These are phyloP conservation scores for Butorides virescens DNA, from an alignment of 2,113 vertebrate genomes.

Conservation along the genomic window DNA sequence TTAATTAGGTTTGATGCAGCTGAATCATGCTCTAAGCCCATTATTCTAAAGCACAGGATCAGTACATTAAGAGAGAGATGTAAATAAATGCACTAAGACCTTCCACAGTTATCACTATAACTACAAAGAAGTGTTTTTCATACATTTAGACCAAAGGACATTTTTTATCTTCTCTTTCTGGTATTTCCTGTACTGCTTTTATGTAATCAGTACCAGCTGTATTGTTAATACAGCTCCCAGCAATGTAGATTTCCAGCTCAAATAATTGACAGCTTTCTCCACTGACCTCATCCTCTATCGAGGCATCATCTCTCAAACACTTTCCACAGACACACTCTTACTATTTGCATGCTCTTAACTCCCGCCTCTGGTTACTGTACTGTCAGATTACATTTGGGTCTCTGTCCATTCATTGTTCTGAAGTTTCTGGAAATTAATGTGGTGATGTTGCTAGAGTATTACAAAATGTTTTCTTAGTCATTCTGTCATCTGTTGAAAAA, in stretches of 20 bases:
- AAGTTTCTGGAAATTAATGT: neutral
- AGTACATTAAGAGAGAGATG: neutral
- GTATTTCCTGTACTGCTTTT: slow-evolving; percentile 60
- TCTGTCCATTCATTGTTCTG: neutral
- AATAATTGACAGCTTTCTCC: slow-evolving; percentile 60
- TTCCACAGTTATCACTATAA: neutral
- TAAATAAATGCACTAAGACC: neutral
- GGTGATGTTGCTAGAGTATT: neutral
- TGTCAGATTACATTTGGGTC: neutral
- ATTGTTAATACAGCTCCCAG: slow-evolving; percentile 50
- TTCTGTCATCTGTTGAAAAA: neutral
- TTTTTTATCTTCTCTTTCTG: slow-evolving; percentile 45
- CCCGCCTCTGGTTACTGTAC: neutral
- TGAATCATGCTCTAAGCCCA: neutral
- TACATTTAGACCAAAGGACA: neutral
- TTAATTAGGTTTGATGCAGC: neutral
- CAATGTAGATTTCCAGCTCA: slow-evolving; percentile 45
- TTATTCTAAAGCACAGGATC: neutral
- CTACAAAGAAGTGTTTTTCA: slow-evolving; percentile 22
- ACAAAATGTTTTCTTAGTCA: neutral
- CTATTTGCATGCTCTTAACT: neutral
- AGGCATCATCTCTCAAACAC: slow-evolving; percentile 29
- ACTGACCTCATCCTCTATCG: slow-evolving; percentile 46
- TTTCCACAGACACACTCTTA: slow-evolving; percentile 8
- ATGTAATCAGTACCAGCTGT: slow-evolving; percentile 54